Base-by-base conservation (phyloP, 2,113 vertebrate genomes). In the Ceuthmochares aereus region DNA sequence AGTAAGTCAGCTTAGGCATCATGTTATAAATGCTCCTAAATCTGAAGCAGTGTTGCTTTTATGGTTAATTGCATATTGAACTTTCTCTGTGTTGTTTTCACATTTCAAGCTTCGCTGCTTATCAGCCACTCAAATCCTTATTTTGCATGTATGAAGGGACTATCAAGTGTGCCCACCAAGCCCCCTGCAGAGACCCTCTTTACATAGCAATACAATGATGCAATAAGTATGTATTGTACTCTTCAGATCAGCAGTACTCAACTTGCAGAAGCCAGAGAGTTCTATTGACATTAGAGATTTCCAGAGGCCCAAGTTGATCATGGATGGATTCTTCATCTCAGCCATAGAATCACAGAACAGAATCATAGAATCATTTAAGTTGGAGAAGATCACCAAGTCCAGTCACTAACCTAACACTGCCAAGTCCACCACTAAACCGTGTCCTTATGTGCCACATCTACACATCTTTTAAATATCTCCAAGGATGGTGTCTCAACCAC, bases 31-130 rank as follows among this genome's bases (percentile, higher is more conserved):
- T 75, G 86, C 68, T 96, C 52, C 92, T 84, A 75, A 96, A 96
- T 78, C n/a, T 36, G 58, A 86, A 75, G 49, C 88, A 78, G 29
- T 51, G 56, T 84, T 96, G 64, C 60, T 93, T 95, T 96, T 96
- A 94, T 69, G 83, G 62, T 87, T 95, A 97, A 93, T 96, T 96
- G 92, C 64, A 86, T 95, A 92, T 92, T 95, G 92, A 96, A 96
- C 84, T 96, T 96, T 81, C 81, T 4, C 2, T 84, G 56, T 87
- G 59, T 58, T 75, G 32, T 91, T 92, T 95, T 95, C 95, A 77
- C 30, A 79, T 97, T 97, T 97, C 92, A 96, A 84, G 85, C 80
- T 95, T 96, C 75, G 6, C 62, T 96, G 93, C 73, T 26, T 85
- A 79, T 78, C 72, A 59, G 58, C 66, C 43, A 17, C 97, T 97